A percentile compares a stretch with the other conserved stretches of the same genome.
These are phyloP conservation scores for Tryphoninae sp. DNA, from an alignment of 2,888 invertebrate genomes.

Conservation along the genomic window DNA sequence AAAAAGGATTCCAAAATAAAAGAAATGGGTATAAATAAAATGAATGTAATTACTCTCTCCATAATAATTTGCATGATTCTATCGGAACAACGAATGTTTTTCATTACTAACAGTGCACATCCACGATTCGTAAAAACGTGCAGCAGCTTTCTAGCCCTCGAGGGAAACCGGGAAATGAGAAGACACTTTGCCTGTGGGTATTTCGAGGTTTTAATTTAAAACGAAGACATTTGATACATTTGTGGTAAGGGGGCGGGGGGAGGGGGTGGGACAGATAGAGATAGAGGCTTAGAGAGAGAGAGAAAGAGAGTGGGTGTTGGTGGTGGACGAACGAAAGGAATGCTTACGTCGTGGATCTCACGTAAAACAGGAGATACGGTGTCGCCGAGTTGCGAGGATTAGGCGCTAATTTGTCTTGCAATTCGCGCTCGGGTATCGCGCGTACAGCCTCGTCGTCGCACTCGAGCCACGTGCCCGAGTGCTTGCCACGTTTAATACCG, in stretches of 20 bases:
- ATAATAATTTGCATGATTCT: too few species aligned
- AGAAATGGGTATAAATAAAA: too few species aligned
- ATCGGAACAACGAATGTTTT: too few species aligned
- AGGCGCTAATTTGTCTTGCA: conserved; percentile 89
- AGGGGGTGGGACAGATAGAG: conserved; percentile 36
- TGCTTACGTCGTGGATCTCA: conserved; percentile 80
- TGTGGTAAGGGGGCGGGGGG: conserved; percentile 41
- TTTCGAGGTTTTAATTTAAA: conserved; percentile 67
- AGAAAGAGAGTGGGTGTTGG: background rate
- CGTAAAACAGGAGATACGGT: conserved; percentile 93
- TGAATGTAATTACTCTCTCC: too few species aligned
- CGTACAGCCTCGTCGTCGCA: conserved; percentile 94
- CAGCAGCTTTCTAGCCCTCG: background rate
- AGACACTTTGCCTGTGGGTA: conserved; percentile 57
- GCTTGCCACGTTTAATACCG: conserved; percentile 81
- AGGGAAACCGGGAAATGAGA: conserved; percentile 40
- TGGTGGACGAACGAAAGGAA: conserved; percentile 60
- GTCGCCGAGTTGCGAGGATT: conserved; percentile 90
- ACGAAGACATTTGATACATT: conserved; percentile 68
- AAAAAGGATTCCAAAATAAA: too few species aligned
- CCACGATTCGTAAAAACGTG: background rate
- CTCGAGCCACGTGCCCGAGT: conserved; percentile 88
- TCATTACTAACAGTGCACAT: background rate
- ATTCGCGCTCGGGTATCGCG: conserved; percentile 89
- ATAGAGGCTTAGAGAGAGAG: conserved; percentile 1